Evolutionary conservation across 2,113 vertebrate genomes (phyloP).

Genomic region (Megaceryle maxima): DNA sequence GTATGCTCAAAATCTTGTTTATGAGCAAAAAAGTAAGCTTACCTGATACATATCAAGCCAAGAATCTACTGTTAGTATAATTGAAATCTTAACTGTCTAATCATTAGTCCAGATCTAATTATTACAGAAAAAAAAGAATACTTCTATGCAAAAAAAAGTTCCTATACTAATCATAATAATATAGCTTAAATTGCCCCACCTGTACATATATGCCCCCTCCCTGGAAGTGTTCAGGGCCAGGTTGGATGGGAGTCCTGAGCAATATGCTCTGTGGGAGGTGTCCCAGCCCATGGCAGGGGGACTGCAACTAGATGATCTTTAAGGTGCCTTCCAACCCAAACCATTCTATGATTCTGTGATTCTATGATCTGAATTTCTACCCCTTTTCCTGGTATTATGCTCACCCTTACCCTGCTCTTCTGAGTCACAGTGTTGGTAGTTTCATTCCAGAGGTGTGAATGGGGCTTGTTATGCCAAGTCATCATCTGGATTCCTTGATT

Average conservation of each 20-base stretch:
- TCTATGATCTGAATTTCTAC: neutral
- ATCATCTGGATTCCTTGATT: neutral
- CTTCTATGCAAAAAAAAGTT: neutral
- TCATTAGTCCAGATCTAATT: neutral
- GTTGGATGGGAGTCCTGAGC: neutral
- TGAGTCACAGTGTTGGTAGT: neutral
- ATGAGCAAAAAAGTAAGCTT: neutral
- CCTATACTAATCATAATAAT: neutral
- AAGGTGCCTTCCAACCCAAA: neutral
- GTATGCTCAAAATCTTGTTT: neutral
- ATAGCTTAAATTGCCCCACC: neutral
- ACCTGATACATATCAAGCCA: neutral
- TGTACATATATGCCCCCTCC: neutral
- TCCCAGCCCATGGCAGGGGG: neutral
- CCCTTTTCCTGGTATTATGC: neutral
- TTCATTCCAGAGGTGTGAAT: neutral
- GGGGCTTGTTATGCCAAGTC: accelerated
- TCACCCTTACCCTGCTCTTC: neutral
- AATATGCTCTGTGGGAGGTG: neutral
- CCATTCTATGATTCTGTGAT: neutral
- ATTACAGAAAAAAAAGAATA: neutral
- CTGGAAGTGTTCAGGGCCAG: neutral
- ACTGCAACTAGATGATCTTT: neutral
- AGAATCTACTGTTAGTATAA: neutral
- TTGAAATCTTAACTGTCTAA: neutral